Percentiles rank a stretch among this genome's conserved stretches.
Evolutionary conservation across 2,113 vertebrate species (phyloP).

Genomic region (Burhinus bistriatus): DNA sequence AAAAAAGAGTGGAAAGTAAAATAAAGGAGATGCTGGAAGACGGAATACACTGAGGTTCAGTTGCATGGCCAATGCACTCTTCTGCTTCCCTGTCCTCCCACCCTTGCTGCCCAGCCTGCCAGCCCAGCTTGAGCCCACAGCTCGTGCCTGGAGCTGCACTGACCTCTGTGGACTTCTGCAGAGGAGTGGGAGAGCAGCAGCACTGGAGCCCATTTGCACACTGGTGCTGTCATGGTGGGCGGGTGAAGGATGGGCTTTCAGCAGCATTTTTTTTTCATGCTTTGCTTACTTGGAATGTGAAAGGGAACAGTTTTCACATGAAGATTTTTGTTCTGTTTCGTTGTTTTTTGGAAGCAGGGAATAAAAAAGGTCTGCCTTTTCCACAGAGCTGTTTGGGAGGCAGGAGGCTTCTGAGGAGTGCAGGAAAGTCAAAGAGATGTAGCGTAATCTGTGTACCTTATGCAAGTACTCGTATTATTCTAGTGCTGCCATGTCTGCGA

Average conservation of each 20-base stretch:
- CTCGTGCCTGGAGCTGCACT: background rate
- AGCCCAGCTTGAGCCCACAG: background rate
- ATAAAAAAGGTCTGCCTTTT: background rate
- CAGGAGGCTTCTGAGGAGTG: background rate
- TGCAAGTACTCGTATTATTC: background rate
- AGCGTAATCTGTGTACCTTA: background rate
- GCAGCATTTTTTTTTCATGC: background rate
- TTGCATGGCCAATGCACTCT: background rate
- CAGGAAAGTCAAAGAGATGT: background rate
- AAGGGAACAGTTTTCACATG: background rate
- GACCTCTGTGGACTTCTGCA: background rate
- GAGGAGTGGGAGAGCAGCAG: background rate
- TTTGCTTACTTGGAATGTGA: background rate
- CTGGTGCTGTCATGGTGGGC: rapidly evolving
- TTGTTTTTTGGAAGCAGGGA: background rate
- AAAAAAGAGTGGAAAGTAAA: background rate
- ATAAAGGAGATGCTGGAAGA: background rate
- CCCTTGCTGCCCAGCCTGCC: background rate
- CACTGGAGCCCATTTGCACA: background rate
- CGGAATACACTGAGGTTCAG: background rate
- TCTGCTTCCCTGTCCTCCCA: background rate
- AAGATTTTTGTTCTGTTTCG: background rate
- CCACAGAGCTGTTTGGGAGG: background rate
- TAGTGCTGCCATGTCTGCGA: background rate
- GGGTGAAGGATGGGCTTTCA: background rate